These are phyloP conservation scores for Gnatocerus cornutus DNA, from an alignment of 2,888 invertebrate genomes.

Conservation along the genomic window DNA sequence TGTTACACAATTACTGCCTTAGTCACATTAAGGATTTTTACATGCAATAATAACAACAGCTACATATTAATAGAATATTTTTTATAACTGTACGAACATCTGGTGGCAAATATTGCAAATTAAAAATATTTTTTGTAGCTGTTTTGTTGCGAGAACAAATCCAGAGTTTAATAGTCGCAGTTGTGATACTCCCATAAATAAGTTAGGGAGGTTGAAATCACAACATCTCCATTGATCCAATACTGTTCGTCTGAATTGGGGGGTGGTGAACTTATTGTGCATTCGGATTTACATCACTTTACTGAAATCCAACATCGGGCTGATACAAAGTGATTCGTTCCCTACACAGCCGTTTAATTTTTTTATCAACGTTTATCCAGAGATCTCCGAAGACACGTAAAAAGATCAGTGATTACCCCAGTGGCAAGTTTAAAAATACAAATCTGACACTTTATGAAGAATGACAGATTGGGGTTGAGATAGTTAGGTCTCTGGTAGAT, in stretches of 20 bases:
- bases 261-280: slow-evolving; percentile 37
- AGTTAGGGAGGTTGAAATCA: slow-evolving; percentile 36
- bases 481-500: slow-evolving; percentile 12
- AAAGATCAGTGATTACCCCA: too few species aligned
- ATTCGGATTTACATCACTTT: slow-evolving; percentile 37
- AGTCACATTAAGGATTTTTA: too few species aligned
- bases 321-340: slow-evolving; percentile 27
- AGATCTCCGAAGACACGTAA: not conserved
- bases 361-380: slow-evolving; percentile 1
- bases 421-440: too few species aligned
- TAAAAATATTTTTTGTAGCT: too few species aligned
- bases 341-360: slow-evolving; percentile 17
- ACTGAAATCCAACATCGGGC: slow-evolving; percentile 14
- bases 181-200: slow-evolving; percentile 35
- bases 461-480: not conserved
- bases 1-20: too few species aligned
- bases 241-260: slow-evolving; percentile 38
- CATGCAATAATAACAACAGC: too few species aligned
- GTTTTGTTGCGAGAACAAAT: slow-evolving; percentile 8
- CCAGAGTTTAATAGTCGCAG: slow-evolving; percentile 19
- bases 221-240: slow-evolving; percentile 43
- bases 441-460: not conserved
- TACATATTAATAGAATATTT: too few species aligned
- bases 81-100: too few species aligned
- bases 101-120: too few species aligned